These are phyloP conservation scores for Apamea epomidion DNA, from an alignment of 2,888 invertebrate genomes.

Conservation along the genomic window DNA sequence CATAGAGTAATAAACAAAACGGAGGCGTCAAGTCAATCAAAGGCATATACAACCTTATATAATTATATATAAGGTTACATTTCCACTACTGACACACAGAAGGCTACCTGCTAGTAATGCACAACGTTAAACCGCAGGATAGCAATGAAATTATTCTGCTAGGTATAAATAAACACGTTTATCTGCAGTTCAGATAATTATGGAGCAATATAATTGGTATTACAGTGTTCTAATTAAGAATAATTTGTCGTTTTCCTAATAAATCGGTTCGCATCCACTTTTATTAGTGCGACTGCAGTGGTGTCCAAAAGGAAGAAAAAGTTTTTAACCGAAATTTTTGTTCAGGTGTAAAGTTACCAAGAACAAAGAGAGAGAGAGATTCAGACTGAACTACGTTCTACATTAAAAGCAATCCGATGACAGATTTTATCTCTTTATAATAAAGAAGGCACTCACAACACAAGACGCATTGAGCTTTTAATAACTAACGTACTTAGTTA, in stretches of 20 bases:
- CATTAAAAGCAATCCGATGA: neutral
- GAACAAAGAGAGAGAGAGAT: neutral
- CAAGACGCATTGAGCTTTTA: neutral
- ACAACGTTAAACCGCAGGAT: slow-evolving; percentile 34
- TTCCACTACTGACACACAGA: slow-evolving; percentile 10
- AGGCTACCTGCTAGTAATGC: slow-evolving; percentile 11
- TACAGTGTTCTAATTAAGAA: neutral
- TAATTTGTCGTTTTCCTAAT: neutral
- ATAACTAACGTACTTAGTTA: neutral
- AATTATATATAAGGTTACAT: slow-evolving; percentile 2
- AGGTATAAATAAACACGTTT: neutral
- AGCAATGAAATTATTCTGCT: slow-evolving; percentile 48
- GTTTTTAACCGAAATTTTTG: neutral
- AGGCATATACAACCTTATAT: neutral
- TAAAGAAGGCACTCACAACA: neutral
- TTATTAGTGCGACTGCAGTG: neutral
- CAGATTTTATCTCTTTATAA: neutral
- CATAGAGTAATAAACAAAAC: neutral
- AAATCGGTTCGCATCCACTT: neutral
- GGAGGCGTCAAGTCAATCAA: slow-evolving; percentile 21
- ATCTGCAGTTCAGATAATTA: neutral
- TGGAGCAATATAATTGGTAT: neutral
- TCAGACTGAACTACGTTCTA: neutral
- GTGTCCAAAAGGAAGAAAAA: no score
- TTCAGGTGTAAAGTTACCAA: neutral